Percentiles rank a stretch among this genome's conserved stretches.
These are phyloP conservation scores for Brachionus plicatilis DNA, from an alignment of 1,140 invertebrate genomes.

Conservation along the genomic window DNA sequence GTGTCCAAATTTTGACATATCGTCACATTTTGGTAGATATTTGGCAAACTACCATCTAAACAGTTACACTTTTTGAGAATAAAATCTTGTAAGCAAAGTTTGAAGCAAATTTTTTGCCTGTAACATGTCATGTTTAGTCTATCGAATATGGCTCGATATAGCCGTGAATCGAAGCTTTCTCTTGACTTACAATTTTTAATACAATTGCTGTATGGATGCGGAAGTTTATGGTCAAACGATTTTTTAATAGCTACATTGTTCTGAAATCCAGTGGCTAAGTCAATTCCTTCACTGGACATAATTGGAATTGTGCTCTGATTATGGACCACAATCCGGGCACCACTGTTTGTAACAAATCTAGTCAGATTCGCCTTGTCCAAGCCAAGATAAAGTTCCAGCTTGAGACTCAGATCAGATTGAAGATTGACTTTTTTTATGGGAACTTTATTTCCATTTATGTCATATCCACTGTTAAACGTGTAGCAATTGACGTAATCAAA, in stretches of 20 bases:
- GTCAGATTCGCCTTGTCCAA: neutral
- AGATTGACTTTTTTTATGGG: neutral
- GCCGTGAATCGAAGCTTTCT: neutral
- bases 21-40: neutral
- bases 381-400: conserved; percentile 16
- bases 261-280: neutral
- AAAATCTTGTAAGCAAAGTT: conserved; percentile 22
- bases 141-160: neutral
- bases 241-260: neutral
- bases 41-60: conserved; percentile 26
- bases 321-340: conserved; percentile 3
- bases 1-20: neutral
- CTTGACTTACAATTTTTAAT: neutral
- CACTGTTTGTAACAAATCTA: conserved; percentile 6
- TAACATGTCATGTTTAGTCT: neutral
- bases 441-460: neutral
- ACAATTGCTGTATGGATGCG: neutral
- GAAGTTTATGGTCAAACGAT: neutral
- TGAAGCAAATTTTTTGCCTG: conserved; percentile 21
- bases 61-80: neutral
- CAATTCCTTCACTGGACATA: conserved; percentile 13
- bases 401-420: neutral
- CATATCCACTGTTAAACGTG: conserved; percentile 42
- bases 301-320: conserved; percentile 21
- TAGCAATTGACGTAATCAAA: conserved; percentile 41